These are phyloP conservation scores for Leptinotarsa texana DNA, from an alignment of 1,140 invertebrate genomes.

Conservation along the genomic window DNA sequence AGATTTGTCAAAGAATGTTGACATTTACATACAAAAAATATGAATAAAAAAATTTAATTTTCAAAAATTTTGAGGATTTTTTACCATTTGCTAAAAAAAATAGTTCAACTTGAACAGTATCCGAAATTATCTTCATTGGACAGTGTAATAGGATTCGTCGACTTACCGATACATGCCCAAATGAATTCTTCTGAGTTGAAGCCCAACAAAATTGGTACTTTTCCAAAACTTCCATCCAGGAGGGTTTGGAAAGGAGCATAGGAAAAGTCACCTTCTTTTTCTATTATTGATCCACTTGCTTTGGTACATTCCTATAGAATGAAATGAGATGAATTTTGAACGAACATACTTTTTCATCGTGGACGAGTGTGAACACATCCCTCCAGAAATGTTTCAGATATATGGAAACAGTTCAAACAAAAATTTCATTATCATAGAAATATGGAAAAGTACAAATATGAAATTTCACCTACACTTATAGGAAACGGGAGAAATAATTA, in stretches of 20 bases:
- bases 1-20: too few relatives aligned
- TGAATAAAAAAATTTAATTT: too few relatives aligned
- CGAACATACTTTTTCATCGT: too few relatives aligned
- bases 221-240: conserved; percentile 1
- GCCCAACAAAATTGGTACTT: background rate
- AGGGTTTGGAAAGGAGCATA: background rate
- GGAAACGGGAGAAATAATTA: too few relatives aligned
- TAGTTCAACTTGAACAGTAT: too few relatives aligned
- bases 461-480: background rate
- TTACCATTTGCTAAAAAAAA: too few relatives aligned
- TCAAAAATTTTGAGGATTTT: too few relatives aligned
- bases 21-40: too few relatives aligned
- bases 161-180: background rate
- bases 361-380: too few relatives aligned
- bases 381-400: background rate
- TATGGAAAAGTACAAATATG: background rate
- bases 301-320: background rate
- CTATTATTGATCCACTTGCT: conserved; percentile 1
- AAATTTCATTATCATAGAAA: too few relatives aligned
- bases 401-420: background rate
- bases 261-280: conserved; percentile 7
- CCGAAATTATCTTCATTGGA: too few relatives aligned
- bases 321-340: background rate
- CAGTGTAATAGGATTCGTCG: background rate
- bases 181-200: conserved; percentile 14